Base-by-base conservation (phyloP, 2,888 invertebrate genomes). In the Horisme vitalbata region DNA sequence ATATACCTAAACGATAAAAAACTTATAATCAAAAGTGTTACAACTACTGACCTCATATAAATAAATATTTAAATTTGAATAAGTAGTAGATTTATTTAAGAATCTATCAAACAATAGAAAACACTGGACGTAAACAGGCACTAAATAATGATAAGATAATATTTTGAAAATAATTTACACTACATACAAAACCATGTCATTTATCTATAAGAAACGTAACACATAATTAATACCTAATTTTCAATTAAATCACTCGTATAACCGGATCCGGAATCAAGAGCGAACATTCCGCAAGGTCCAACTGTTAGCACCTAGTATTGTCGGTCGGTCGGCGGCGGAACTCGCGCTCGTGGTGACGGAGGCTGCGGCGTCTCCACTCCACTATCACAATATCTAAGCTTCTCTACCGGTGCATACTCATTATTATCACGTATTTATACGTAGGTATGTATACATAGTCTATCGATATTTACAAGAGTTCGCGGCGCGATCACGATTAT, bases 241-340 rank as follows among this genome's bases (percentile, higher is more conserved):
- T 76, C 65, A 78, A 76, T 79, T 59, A 71, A 79, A 81, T 83
- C 81, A 85, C 80, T 82, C 71, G 65, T 60, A 69, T 76, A 74
- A 78, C 79, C 81, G 79, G 71, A 71, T 82, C 75, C 71, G 77
- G 51, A 78, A 80, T 79, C 73, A 79, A 80, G 77, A 69, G 79
- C 78, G 73, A 85, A 80, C 79, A 71, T 78, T 77, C 83, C 76
- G 83, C 80, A 83, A 83, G 81, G 81, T 86, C 83, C 83, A 82
- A 82, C 82, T 80, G 79, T 77, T 86, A 88, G 88, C 88, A 88
- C 88, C 88, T 87, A 86, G 83, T 88, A 89, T 89, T 89, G 88
- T 89, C 88, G 86, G 82, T 85, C 84, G 71, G 87, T 79, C 80
- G 78, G 74, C 77, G 64, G 53, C 27, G 38, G 32, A 23, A 34